Percentiles rank a stretch among this genome's conserved stretches.
phyloP scores from a whole-genome alignment of 1,140 invertebrate genomes.

The Drosophila malerkotliana region DNA sequence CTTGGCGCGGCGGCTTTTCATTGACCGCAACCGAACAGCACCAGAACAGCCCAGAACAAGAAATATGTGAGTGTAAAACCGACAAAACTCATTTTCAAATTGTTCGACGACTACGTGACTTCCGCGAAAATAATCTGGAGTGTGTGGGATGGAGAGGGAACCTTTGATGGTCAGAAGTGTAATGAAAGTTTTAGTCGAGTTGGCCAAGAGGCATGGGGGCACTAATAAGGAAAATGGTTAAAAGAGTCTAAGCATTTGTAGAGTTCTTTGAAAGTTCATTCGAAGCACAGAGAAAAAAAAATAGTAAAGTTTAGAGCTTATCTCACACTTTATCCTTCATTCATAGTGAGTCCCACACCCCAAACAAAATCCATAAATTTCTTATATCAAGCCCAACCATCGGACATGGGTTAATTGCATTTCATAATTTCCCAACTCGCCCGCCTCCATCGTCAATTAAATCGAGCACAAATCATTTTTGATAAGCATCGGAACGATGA shows the following conservation, averaged over 20 bases:
- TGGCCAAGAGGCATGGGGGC: background rate
- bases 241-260: conserved; percentile 17
- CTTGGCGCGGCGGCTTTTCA: conserved; percentile 64
- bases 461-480: conserved; percentile 45
- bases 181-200: conserved; percentile 4
- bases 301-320: too few relatives aligned
- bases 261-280: conserved; percentile 2
- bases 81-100: conserved; percentile 82
- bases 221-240: conserved; percentile 45
- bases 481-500: conserved; percentile 33
- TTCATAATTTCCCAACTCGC: conserved; percentile 54
- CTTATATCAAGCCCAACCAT: conserved; percentile 33
- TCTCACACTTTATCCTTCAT: too few relatives aligned
- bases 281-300: background rate
- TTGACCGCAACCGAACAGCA: conserved; percentile 68
- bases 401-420: conserved; percentile 45
- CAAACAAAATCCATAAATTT: conserved; percentile 23
- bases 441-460: conserved; percentile 40
- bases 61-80: conserved; percentile 69
- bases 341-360: too few relatives aligned
- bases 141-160: conserved; percentile 23
- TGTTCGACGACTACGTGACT: conserved; percentile 75
- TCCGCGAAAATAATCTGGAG: conserved; percentile 73
- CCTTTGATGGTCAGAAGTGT: conserved; percentile 43
- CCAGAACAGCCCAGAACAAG: conserved; percentile 36